Evolutionary conservation across 2,797 vertebrate species (phyloP), one percentile per base, ranked within the genome.

Genomic region (Amazona finschi): DNA sequence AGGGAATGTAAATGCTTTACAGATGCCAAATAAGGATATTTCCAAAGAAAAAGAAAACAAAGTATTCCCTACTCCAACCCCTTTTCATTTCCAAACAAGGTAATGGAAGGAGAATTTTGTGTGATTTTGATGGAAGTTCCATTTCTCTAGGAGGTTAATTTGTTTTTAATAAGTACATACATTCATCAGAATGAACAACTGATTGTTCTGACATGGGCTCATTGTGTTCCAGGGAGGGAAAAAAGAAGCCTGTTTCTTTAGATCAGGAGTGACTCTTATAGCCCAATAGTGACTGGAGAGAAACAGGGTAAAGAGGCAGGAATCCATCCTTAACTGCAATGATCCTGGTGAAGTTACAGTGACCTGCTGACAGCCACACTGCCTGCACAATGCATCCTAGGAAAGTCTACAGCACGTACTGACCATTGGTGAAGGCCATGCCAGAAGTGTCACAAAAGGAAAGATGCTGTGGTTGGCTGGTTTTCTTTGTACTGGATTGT

Each of bases 1-100:
- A 96, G 89, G 94, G 96, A 96, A 95, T 92, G 66, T 85, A 97
- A 97, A 97, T 97, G 95, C 92, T 92, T 97, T 96, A 95, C 96
- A 98, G 97, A 97, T 97, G 97, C 90, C 79, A 90, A 88, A 86
- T 93, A 92, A 93, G 95, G 95, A 96, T 82, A 73, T 93, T 96
- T 96, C 74, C 72, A 94, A 93, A 93, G 82, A 83, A 95, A 91
- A 70, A 62, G 47, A 85, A 85, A 77, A 92, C 79, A 78, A 77
- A 78, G n/a, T 67, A 85, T 72, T 89, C 79, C 71, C 75, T 95
- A 52, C 67, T 46, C 73, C 47, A 86, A 69, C 39, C 75, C 58
- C 39, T 92, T 91, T 90, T 93, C n/a, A 70, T 75, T 95, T 84
- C 89, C 88, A 95, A 97, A 94, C 57, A 95, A 86, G 85, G 89